phyloP scores from a whole-genome alignment of 2,113 vertebrate genomes.

The Pao palembangensis region DNA sequence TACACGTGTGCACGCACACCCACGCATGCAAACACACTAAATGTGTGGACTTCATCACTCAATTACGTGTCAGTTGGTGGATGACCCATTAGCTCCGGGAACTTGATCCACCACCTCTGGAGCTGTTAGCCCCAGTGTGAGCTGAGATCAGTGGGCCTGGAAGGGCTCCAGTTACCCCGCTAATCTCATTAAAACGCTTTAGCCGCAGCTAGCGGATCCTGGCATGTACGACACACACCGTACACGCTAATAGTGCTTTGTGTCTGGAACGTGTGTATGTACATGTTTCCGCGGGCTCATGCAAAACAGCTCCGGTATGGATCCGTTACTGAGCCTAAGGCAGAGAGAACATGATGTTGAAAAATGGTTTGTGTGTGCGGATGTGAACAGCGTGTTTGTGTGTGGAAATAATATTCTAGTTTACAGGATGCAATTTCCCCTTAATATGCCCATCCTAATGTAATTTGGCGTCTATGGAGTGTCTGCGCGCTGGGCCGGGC shows the following conservation, averaged over 20 bases:
- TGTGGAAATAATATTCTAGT: slow-evolving; percentile 83
- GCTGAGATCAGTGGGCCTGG: slow-evolving; percentile 58
- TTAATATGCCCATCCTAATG: slow-evolving; percentile 92
- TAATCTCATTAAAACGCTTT: slow-evolving; percentile 88
- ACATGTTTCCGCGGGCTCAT: slow-evolving; percentile 41
- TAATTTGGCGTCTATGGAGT: slow-evolving; percentile 85
- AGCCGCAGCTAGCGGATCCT: slow-evolving; percentile 80
- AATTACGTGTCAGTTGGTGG: slow-evolving; percentile 72
- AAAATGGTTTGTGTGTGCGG: slow-evolving; percentile 48
- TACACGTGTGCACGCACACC: not conserved
- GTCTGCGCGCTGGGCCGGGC: slow-evolving; percentile 68
- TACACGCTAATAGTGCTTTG: slow-evolving; percentile 80
- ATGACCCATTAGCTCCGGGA: slow-evolving; percentile 75
- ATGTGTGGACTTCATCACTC: slow-evolving; percentile 56
- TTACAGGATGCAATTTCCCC: slow-evolving; percentile 91
- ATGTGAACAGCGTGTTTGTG: slow-evolving; percentile 50
- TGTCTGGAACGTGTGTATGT: slow-evolving; percentile 48
- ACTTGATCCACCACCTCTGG: slow-evolving; percentile 72
- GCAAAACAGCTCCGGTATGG: slow-evolving; percentile 39
- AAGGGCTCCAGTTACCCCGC: slow-evolving; percentile 80
- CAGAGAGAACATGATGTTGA: slow-evolving; percentile 42
- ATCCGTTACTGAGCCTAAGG: slow-evolving; percentile 47
- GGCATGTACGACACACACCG: slow-evolving; percentile 85
- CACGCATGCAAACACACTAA: slow-evolving; percentile 25
- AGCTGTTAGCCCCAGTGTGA: slow-evolving; percentile 68